These are phyloP conservation scores for Sebastes vulpes DNA, from an alignment of 2,797 vertebrate species.

Conservation along the genomic window DNA sequence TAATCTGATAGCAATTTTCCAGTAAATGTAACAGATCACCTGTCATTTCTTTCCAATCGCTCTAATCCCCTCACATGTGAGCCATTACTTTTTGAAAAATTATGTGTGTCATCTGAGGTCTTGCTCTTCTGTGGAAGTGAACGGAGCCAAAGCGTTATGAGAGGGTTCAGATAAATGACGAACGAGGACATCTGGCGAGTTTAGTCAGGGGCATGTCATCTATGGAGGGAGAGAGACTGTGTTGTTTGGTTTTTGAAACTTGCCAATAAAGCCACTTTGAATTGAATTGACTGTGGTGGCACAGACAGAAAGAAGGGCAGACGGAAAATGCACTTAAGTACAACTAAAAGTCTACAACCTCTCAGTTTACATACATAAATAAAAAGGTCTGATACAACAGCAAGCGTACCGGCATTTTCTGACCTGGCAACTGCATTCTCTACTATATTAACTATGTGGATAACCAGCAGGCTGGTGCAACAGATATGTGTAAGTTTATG, in stretches of 20 bases:
- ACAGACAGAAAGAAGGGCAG: background rate
- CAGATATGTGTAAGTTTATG: too few relatives aligned
- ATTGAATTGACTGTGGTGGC: background rate
- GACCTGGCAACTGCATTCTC: background rate
- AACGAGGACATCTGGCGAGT: slow-evolving; percentile 54
- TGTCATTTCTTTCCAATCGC: slow-evolving; percentile 9
- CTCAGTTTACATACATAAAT: background rate
- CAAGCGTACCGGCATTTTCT: background rate
- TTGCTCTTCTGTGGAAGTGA: background rate
- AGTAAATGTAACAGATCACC: slow-evolving; percentile 32
- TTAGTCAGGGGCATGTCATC: slow-evolving; percentile 32
- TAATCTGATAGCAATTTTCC: slow-evolving; percentile 17
- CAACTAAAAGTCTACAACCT: background rate
- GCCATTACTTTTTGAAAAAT: slow-evolving; percentile 39
- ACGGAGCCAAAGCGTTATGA: slow-evolving; percentile 20
- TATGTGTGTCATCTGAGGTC: slow-evolving; percentile 41
- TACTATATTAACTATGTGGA: background rate
- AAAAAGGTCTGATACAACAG: background rate
- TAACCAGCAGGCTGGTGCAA: too few relatives aligned
- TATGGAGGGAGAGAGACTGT: background rate
- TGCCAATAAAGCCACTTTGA: too few relatives aligned
- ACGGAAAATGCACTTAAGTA: background rate
- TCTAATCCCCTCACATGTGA: slow-evolving; percentile 50
- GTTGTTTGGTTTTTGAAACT: too few relatives aligned
- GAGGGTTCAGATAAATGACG: slow-evolving; percentile 44